Evolutionary conservation across 2,797 vertebrate genomes (phyloP).

Genomic region (Glyptemys insculpta): DNA sequence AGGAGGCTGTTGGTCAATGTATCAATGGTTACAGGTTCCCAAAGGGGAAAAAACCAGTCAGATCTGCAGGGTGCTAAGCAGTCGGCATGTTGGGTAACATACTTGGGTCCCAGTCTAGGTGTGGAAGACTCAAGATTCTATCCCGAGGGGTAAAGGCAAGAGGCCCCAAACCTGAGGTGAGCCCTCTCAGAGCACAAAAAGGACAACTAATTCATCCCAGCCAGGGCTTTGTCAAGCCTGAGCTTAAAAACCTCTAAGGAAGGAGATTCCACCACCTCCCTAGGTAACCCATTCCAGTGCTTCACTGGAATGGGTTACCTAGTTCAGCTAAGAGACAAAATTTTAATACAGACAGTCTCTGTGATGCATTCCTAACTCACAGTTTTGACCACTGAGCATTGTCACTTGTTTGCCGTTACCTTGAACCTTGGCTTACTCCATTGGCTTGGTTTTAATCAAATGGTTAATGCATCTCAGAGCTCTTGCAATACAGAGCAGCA

Average conservation of each 20-base stretch:
- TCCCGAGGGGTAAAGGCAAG: background rate
- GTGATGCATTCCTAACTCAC: background rate
- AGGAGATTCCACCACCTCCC: no score
- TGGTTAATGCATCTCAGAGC: background rate
- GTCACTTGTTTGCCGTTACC: background rate
- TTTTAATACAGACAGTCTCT: background rate
- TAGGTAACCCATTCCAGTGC: no score
- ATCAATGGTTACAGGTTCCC: background rate
- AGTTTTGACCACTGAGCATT: background rate
- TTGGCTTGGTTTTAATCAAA: background rate
- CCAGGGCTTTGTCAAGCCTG: no score
- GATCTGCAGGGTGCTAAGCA: background rate
- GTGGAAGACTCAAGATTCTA: background rate
- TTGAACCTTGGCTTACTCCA: background rate
- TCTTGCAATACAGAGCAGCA: background rate
- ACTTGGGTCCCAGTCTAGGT: background rate
- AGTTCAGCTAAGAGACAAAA: background rate
- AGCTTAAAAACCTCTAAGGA: no score
- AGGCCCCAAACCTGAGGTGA: background rate
- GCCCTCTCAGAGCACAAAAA: no score
- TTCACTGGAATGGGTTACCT: no score
- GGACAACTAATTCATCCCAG: background rate
- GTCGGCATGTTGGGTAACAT: background rate
- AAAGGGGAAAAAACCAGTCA: background rate
- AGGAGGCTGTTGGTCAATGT: conserved; percentile 42